These are phyloP conservation scores for Drosophila watanabei DNA, from an alignment of 1,140 invertebrate genomes.

Conservation along the genomic window DNA sequence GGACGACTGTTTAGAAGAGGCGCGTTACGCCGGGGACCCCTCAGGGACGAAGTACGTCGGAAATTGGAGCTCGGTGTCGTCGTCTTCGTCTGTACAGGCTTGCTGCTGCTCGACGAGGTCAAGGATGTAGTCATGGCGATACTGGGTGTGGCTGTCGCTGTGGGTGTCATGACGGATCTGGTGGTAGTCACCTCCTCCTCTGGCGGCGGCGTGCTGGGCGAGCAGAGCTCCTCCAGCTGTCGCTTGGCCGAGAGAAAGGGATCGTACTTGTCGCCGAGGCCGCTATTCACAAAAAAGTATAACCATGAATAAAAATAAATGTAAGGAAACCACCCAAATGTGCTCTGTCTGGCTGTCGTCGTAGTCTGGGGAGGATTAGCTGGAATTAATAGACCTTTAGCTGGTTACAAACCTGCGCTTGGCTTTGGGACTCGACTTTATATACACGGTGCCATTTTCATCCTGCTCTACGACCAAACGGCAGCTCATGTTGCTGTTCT, in stretches of 20 bases:
- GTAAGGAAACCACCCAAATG: constrained; percentile 18
- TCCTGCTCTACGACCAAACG: constrained; percentile 50
- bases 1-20: constrained; percentile 74
- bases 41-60: constrained; percentile 77
- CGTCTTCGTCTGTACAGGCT: constrained; percentile 13
- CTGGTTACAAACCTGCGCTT: constrained; percentile 54
- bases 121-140: constrained; percentile 58
- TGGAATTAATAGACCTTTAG: not conserved
- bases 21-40: constrained; percentile 69
- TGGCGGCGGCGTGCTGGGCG: constrained; percentile 74
- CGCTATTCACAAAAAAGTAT: constrained; percentile 27
- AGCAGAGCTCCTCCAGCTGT: constrained; percentile 90
- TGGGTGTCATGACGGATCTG: constrained; percentile 28
- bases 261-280: constrained; percentile 88
- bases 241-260: constrained; percentile 89
- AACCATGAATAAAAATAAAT: not conserved
- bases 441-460: constrained; percentile 55
- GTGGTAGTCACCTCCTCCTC: constrained; percentile 41
- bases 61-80: constrained; percentile 67
- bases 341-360: constrained; percentile 65
- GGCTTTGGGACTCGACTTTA: constrained; percentile 33
- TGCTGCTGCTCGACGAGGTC: constrained; percentile 34
- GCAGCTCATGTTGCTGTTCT: constrained; percentile 32
- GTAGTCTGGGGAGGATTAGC: constrained; percentile 33
- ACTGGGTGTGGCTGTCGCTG: constrained; percentile 33